phyloP scores from a whole-genome alignment of 2,888 invertebrate species.

The Drosophila atroscutellata region DNA sequence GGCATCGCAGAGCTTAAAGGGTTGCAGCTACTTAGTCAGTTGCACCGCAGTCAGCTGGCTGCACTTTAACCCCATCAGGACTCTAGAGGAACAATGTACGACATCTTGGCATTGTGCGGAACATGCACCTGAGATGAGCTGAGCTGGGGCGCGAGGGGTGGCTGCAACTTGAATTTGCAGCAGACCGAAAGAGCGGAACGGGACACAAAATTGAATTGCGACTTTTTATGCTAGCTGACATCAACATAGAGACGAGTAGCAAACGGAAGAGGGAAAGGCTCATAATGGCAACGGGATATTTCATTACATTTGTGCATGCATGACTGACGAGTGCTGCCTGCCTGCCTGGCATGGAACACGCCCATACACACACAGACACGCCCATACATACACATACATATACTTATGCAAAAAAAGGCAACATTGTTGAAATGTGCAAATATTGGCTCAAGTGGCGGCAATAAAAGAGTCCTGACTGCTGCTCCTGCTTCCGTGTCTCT shows the following conservation, averaged over 20 bases:
- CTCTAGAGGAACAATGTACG: conserved; percentile 25
- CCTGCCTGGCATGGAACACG: conserved; percentile 7
- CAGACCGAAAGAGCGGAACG: conserved; percentile 57
- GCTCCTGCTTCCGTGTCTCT: not conserved
- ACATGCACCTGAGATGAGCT: conserved; percentile 42
- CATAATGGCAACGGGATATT: conserved; percentile 75
- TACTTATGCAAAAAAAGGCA: conserved; percentile 55
- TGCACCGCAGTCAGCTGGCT: not conserved
- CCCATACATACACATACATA: conserved; percentile 3
- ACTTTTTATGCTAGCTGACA: conserved; percentile 72
- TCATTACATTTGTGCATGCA: conserved; percentile 79
- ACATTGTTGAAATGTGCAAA: conserved; percentile 80
- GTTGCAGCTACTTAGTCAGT: conserved; percentile 28
- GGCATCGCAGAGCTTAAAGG: conserved; percentile 43
- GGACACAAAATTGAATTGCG: conserved; percentile 72
- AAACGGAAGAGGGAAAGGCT: conserved; percentile 10
- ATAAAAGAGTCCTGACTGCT: conserved; percentile 66
- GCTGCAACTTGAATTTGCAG: conserved; percentile 72
- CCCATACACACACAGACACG: conserved; percentile 28
- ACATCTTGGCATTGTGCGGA: conserved; percentile 36
- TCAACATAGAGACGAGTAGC: conserved; percentile 7
- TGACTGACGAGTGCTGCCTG: conserved; percentile 54
- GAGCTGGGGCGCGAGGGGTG: not conserved
- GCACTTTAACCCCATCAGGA: conserved; percentile 12
- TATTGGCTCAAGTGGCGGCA: conserved; percentile 78